Evolutionary conservation across 1,140 invertebrate genomes (phyloP).

Genomic region (Pentalonia nigronervosa): DNA sequence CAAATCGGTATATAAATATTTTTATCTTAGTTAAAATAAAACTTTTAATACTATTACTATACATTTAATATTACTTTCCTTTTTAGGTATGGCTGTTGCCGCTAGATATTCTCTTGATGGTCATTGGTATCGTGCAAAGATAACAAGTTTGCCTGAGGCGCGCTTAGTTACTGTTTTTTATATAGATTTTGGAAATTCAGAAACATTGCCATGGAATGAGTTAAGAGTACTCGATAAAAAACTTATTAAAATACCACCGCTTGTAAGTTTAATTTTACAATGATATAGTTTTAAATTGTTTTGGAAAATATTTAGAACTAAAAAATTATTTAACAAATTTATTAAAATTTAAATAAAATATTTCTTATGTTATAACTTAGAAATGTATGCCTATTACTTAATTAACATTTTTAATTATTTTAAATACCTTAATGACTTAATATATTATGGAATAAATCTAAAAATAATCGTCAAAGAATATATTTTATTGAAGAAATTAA

Average conservation of each 20-base stretch:
- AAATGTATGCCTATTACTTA: too few relatives aligned
- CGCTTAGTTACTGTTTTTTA: slow-evolving; percentile 65
- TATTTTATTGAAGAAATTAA: background rate
- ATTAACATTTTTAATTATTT: too few relatives aligned
- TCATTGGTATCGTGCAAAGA: slow-evolving; percentile 65
- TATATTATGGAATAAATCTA: too few relatives aligned
- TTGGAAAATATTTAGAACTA: background rate
- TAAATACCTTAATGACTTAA: too few relatives aligned
- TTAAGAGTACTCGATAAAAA: slow-evolving; percentile 62
- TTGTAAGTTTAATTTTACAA: slow-evolving; percentile 62
- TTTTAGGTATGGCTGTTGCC: slow-evolving; percentile 66
- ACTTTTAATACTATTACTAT: background rate
- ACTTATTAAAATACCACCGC: slow-evolving; percentile 62
- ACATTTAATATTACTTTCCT: background rate
- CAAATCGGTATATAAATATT: slow-evolving; percentile 50
- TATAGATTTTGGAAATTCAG: slow-evolving; percentile 67
- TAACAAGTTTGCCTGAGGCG: slow-evolving; percentile 63
- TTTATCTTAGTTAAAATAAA: background rate
- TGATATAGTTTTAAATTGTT: background rate
- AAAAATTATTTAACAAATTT: background rate
- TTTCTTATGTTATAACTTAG: background rate
- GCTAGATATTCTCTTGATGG: slow-evolving; percentile 63
- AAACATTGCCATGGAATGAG: slow-evolving; percentile 61
- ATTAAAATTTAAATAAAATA: background rate
- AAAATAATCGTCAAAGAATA: too few relatives aligned